Percentiles rank a stretch among this genome's conserved stretches.
These are phyloP conservation scores for Musca vetustissima DNA, from an alignment of 1,140 invertebrate genomes.

Conservation along the genomic window DNA sequence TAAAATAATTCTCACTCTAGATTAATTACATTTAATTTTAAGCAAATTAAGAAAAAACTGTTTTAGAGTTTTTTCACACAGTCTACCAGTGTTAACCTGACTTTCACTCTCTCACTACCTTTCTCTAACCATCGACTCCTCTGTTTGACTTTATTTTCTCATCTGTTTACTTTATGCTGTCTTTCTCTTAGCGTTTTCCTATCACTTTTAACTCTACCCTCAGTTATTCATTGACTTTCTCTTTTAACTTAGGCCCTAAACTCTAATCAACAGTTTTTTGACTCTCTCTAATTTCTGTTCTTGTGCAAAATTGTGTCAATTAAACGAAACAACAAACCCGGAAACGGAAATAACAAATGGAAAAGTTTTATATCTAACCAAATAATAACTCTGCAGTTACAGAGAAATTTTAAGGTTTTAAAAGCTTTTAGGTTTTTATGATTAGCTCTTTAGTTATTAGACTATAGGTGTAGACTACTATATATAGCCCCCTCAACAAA, in stretches of 20 bases:
- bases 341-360: background rate
- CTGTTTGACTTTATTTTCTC: too few species aligned
- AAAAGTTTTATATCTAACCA: conserved; percentile 5
- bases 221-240: background rate
- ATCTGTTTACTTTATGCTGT: too few species aligned
- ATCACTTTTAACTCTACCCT: background rate
- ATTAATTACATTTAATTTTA: too few species aligned
- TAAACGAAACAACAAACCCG: conserved; percentile 7
- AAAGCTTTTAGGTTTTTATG: too few species aligned
- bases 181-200: too few species aligned
- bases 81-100: conserved; percentile 30
- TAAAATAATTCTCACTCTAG: too few species aligned
- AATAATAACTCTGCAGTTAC: background rate
- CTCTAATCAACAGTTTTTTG: conserved; percentile 20
- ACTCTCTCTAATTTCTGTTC: conserved; percentile 28
- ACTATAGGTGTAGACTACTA: background rate
- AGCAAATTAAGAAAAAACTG: background rate
- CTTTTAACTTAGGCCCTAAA: background rate
- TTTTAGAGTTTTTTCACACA: conserved; percentile 14
- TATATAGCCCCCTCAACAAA: background rate
- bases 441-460: too few species aligned
- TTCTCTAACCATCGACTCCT: too few species aligned
- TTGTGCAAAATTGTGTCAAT: conserved; percentile 33
- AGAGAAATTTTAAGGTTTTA: too few species aligned
- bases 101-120: background rate